Evolutionary conservation across 2,888 invertebrate species (phyloP), one percentile per base, ranked within the genome.

Genomic region (Hololepta plana): DNA sequence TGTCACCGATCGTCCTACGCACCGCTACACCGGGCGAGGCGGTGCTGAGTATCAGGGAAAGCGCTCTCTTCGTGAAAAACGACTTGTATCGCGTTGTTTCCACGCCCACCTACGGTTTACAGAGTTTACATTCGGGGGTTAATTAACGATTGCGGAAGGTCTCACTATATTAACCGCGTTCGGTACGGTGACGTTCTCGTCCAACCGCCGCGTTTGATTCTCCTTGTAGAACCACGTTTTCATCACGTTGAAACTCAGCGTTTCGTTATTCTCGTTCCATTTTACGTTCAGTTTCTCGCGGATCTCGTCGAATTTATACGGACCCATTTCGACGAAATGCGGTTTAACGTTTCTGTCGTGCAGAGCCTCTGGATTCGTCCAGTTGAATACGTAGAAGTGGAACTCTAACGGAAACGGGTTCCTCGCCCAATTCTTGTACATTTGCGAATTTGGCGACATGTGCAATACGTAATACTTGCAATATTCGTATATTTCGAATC

Each of bases 311-410:
- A 61, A 75, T 1, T 66, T 57, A 47, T 72, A 72, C 0, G 74
- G 74, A 8, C 74, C 74, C 24, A 63, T 38, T 43, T 64, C 50
- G 28, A 55, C 44, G 13, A 72, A 51, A 23, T 52, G 57, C 1
- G 69, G 69, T 35, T 69, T 70, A 2, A 46, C 49, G 4, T 54
- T 57, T 29, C 57, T 57, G 11, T 64, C 62, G 2, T 62, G 60
- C 15, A 69, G 62, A 25, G 67, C 62, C 7, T 71, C 62, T 0
- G 77, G 66, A 50, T 80, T 80, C 3, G 80, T 79, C 80, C 80
- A 80, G 50, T 80, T 80, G 51, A 68, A 80, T 35, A 77, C 59
- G 43, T 68, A 73, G 30, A 80, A 59, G 38, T 76, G 71, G 37
- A 80, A 53, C 41, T 53, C 59, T 9, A 79, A 49, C 0, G 69